Conservation (phyloP, 2,888 invertebrate genomes). For the Augiades crinisus region DNA sequence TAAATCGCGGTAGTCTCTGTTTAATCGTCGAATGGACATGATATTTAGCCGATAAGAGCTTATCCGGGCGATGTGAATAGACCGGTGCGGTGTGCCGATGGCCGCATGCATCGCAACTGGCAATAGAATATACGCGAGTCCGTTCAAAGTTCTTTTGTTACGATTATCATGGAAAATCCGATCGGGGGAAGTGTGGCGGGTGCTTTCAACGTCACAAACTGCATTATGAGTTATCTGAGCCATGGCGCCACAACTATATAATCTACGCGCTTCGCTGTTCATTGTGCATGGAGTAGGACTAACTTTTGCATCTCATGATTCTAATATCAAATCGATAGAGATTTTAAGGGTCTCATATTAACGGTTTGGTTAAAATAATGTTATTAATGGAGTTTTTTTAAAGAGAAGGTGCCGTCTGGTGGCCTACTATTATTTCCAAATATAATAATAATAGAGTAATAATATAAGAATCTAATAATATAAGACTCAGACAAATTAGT, state of each 20-base stretch:
- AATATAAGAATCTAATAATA: no score
- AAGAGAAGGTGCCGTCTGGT: no score
- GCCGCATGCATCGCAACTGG: slow-evolving; percentile 52
- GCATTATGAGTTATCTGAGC: slow-evolving; percentile 77
- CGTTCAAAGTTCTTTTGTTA: slow-evolving; percentile 76
- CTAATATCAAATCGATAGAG: not conserved
- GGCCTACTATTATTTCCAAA: no score
- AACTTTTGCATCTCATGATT: not conserved
- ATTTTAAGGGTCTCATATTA: not conserved
- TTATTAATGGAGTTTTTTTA: no score
- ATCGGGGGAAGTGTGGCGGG: slow-evolving; percentile 74
- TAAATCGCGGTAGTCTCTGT: slow-evolving; percentile 36
- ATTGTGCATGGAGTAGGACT: not conserved
- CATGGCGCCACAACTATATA: slow-evolving; percentile 54
- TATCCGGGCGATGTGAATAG: slow-evolving; percentile 61
- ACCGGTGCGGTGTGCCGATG: slow-evolving; percentile 43
- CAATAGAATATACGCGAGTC: slow-evolving; percentile 60
- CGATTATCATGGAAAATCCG: slow-evolving; percentile 79
- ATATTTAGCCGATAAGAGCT: slow-evolving; percentile 50
- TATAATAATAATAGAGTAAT: no score
- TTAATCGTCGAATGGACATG: slow-evolving; percentile 45
- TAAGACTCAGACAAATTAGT: no score
- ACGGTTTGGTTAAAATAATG: no score
- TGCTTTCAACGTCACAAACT: slow-evolving; percentile 75
- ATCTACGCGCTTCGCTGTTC: slow-evolving; percentile 32